Evolutionary conservation across 1,140 invertebrate genomes (phyloP).

Genomic region (Lasioglossum baleicum): DNA sequence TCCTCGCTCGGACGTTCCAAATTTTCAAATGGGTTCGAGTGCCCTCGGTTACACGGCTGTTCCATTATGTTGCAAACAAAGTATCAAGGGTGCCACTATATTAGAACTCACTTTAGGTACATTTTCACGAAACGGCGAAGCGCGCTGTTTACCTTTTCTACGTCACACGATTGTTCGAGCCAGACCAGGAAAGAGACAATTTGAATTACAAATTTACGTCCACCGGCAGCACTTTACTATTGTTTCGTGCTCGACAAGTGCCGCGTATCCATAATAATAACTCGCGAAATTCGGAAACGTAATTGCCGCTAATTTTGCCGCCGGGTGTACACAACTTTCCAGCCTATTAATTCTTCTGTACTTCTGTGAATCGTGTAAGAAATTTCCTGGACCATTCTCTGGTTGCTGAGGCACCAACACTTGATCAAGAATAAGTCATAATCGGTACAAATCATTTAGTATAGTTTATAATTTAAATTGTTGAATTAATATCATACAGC

Average conservation of each 20-base stretch:
- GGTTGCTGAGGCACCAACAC: too few species aligned
- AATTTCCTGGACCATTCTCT: too few species aligned
- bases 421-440: too few species aligned
- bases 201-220: slow-evolving; percentile 43
- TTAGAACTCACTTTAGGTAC: slow-evolving; percentile 36
- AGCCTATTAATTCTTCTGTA: neutral
- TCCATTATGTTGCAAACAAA: slow-evolving; percentile 34
- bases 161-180: slow-evolving; percentile 12
- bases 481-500: too few species aligned
- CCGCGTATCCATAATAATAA: slow-evolving; percentile 22
- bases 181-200: slow-evolving; percentile 16
- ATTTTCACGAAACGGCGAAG: slow-evolving; percentile 1
- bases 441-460: too few species aligned
- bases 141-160: slow-evolving; percentile 36
- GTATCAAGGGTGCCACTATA: slow-evolving; percentile 36
- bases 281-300: neutral
- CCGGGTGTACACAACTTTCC: too few species aligned
- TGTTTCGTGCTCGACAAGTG: slow-evolving; percentile 12
- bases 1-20: slow-evolving; percentile 22
- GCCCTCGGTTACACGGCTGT: slow-evolving; percentile 27
- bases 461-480: too few species aligned
- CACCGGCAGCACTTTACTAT: slow-evolving; percentile 18
- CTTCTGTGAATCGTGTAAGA: too few species aligned
- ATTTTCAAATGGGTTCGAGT: slow-evolving; percentile 29
- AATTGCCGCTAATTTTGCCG: neutral